These are phyloP conservation scores for Hylaea fasciaria DNA, from an alignment of 2,888 invertebrate species.

Conservation along the genomic window DNA sequence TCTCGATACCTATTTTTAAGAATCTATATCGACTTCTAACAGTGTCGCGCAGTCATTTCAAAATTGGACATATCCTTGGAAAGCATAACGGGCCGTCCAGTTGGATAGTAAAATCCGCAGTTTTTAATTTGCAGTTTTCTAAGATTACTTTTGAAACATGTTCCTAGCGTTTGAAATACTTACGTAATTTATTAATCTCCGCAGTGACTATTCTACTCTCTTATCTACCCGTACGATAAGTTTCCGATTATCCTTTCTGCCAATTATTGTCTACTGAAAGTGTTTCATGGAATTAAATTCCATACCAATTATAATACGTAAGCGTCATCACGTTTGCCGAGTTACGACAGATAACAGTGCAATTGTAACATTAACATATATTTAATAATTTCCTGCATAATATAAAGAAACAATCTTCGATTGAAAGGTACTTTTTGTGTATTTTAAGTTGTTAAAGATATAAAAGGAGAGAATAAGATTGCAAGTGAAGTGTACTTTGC, in stretches of 20 bases:
- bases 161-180: conserved; percentile 70
- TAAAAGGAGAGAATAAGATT: conserved; percentile 84
- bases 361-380: conserved; percentile 38
- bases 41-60: conserved; percentile 40
- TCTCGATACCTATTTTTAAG: conserved; percentile 74
- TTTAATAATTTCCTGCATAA: conserved; percentile 30
- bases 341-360: conserved; percentile 27
- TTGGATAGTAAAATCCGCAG: conserved; percentile 39
- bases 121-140: conserved; percentile 35
- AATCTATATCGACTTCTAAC: conserved; percentile 50
- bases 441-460: conserved; percentile 76
- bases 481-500: conserved; percentile 74
- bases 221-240: conserved; percentile 49
- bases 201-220: conserved; percentile 36
- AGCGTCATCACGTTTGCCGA: conserved; percentile 11
- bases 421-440: conserved; percentile 27
- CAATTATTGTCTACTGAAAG: conserved; percentile 46
- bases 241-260: conserved; percentile 47
- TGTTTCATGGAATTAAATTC: conserved; percentile 69
- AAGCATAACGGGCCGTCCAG: conserved; percentile 74
- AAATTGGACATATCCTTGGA: conserved; percentile 46
- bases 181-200: conserved; percentile 62
- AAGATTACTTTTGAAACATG: conserved; percentile 53
- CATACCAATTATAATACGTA: conserved; percentile 46
- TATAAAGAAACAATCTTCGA: conserved; percentile 18